Base-by-base conservation (phyloP, 2,888 invertebrate species). In the Thalpophila matura region DNA sequence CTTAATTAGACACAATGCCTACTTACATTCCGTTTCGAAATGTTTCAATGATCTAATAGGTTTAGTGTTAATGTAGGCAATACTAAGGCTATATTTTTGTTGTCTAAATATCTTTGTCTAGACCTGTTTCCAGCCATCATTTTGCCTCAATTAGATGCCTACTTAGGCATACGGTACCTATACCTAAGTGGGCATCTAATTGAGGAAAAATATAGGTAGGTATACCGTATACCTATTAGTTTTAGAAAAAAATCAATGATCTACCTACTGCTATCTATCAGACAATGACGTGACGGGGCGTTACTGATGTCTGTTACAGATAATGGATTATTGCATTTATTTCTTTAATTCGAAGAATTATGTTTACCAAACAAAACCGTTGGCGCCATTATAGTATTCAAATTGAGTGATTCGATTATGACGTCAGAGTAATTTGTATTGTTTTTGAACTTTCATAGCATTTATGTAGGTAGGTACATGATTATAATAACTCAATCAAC, bases 311-410 rank as follows among this genome's bases (percentile, higher is more conserved):
- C 24, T 22, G n/a, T 31, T 42, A 26, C 27, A 14, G 14, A 37
- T 31, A 38, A 12, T 18, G 26, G 9, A 31, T 42, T 47, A 31
- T 42, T 47, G 22, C 20, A 67, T 33, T 45, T n/a, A 20, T 38
- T 31, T 43, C 14, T 35, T 10, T 16, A 10, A 37, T 53, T 47
- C 37, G n/a, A 38, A 42, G 51, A 53, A 74, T 51, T 20, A 12
- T 67, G 46, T 68, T 67, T 42, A 37, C 29, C 18, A 69, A 69
- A 74, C 31, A 74, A 29, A 16, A 37, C 29, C 3, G 20, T 9
- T 14, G 16, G 12, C 16, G 35, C 26, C 18, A 33, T 40, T 6
- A 40, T 35, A 33, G 4, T 10, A 53, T 74, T 35, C 1, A 22
- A 68, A 53, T 31, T 29, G n/a, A 58, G 51, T 47, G 22, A 53